These are phyloP conservation scores for Netelia virgata DNA, from an alignment of 2,888 invertebrate genomes.

Conservation along the genomic window DNA sequence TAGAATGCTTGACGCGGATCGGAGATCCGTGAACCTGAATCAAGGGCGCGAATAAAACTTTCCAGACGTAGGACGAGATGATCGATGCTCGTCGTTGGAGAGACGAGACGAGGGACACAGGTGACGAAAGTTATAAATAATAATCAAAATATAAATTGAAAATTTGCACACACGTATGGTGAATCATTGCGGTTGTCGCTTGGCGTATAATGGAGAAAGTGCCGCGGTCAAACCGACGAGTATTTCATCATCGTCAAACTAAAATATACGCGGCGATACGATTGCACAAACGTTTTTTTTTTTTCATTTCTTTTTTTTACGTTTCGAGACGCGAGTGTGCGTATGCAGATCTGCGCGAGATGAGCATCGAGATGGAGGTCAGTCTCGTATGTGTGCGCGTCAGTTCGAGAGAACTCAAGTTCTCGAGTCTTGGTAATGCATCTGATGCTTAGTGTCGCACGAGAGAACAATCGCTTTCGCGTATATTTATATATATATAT, in stretches of 20 bases:
- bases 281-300: constrained; percentile 6
- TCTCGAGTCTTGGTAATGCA: constrained; percentile 19
- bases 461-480: constrained; percentile 66
- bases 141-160: neutral
- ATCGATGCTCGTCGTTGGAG: neutral
- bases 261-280: neutral
- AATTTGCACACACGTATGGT: neutral
- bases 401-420: neutral
- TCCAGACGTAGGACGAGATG: neutral
- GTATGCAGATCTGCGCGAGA: constrained; percentile 22
- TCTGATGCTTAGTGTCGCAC: constrained; percentile 33
- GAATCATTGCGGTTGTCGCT: neutral
- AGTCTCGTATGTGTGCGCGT: neutral
- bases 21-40: constrained; percentile 5
- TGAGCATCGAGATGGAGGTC: neutral
- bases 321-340: constrained; percentile 3
- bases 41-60: constrained; percentile 16
- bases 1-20: constrained; percentile 1
- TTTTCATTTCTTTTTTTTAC: neutral
- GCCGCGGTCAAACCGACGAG: neutral
- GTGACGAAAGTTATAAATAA: neutral
- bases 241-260: constrained; percentile 13
- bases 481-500: neutral
- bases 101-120: neutral
- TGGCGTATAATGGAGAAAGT: constrained; percentile 15